Base-by-base conservation (phyloP, 2,888 invertebrate genomes). In the Entomobrya multifasciata region DNA sequence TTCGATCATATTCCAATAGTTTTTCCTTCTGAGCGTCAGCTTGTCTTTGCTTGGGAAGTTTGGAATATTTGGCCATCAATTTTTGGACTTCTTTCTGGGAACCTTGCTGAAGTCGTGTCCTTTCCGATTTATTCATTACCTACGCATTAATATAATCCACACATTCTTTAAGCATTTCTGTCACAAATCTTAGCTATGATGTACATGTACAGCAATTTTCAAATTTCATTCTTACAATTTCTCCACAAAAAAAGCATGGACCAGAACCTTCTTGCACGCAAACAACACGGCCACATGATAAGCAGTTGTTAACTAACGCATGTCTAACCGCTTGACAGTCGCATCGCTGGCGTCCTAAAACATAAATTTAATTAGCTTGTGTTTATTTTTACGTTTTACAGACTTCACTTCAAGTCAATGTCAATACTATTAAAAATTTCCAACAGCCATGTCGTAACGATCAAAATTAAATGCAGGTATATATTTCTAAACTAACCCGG, bases 201-300 rank as follows among this genome's bases (percentile, higher is more conserved):
- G n/a, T n/a, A n/a, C n/a, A n/a, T n/a, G n/a, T n/a, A n/a, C n/a
- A n/a, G n/a, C n/a, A n/a, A n/a, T n/a, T n/a, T n/a, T n/a, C n/a
- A n/a, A n/a, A n/a, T n/a, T n/a, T n/a, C n/a, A n/a, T n/a, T 88
- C 92, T 93, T 92, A 99, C 99, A 92, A 97, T 93, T 91, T 95
- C 95, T 0, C 96, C 96, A 93, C 99, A 99, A 92, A 96, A 98
- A 62, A 98, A 94, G 92, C 99, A 99, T 0, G 98, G 98, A 0
- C 99, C 99, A 10, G 98, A 96, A 0, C 99, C 99, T 93, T 99
- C 99, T 91, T 94, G 98, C 81, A 95, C 95, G 93, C 99, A 99
- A 5, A 99, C 96, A 88, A 99, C 96, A 83, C 98, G 94, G 0
- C 99, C 99, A 93, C 99, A 99, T 87, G 95, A 95, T 13, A 96